Base-by-base conservation (phyloP, 2,113 vertebrate genomes). In the Ictidomys tridecemlineatus region DNA sequence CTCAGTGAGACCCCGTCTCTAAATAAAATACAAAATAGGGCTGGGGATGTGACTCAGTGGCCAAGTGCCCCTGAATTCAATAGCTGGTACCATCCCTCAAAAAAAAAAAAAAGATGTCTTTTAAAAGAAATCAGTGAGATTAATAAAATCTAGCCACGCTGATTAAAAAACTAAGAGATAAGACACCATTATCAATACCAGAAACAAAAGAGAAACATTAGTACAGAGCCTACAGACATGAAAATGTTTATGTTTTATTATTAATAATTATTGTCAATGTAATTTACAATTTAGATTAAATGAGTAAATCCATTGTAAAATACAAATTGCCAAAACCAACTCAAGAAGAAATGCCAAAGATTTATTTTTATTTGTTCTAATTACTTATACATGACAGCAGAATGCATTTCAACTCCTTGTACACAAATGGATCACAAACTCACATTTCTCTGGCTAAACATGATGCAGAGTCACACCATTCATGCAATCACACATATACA, bases 161-260 rank as follows among this genome's bases (percentile, higher is more conserved):
- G n/a, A 91, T 32, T 30, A 86, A 63, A 58, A 89, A 89, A 65
- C 63, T 88, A 48, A 78, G 22, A 72, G n/a, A 67, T 61, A 70
- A 63, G 32, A 58, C 6, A 84, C 20, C 78, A 53, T 63, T 53
- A 26, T 89, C 12, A 72, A 56, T 51, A 82, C 42, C 74, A 86
- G 45, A 90, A 86, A 37, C 69, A 86, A 96, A 65, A 80, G 14
- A 76, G 22, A n/a, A 63, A 65, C 34, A 86, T 82, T 82, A 95
- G 34, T 58, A 85, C 20, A 74, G 42, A 70, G 45, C 34, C 48
- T 78, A 83, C 17, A 84, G 30, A 11, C n/a, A 79, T 79, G 42
- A 45, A 45, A 45, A 45, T 45, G 45, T 45, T 45, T 45, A 9
- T 13, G 6, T 10, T 56, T 92, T 83, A 51, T 76, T 87, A 42